These are phyloP conservation scores for Temnothorax rugatulus DNA, from an alignment of 2,888 invertebrate species.

Conservation along the genomic window DNA sequence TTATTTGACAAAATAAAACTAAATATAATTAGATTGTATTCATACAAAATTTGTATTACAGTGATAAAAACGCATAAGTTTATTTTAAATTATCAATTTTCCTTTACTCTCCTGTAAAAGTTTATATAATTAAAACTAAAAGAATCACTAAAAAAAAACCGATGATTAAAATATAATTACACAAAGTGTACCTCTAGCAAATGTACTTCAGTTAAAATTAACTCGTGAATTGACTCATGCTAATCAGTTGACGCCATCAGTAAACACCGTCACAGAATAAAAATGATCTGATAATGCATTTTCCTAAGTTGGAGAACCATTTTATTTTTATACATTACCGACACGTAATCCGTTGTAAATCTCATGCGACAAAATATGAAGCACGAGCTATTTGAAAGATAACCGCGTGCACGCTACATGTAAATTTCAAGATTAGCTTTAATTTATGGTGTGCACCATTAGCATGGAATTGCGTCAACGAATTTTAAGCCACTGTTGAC, in stretches of 20 bases:
- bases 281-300: background rate
- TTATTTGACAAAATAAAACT: background rate
- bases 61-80: background rate
- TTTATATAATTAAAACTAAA: too few species aligned
- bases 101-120: too few species aligned
- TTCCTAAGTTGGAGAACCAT: background rate
- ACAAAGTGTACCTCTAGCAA: background rate
- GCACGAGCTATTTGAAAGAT: background rate
- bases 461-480: background rate
- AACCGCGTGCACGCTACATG: background rate
- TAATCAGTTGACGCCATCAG: background rate
- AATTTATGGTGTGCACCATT: background rate
- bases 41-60: background rate
- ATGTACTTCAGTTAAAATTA: background rate
- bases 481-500: background rate
- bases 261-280: background rate
- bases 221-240: background rate
- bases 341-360: slow-evolving; percentile 3
- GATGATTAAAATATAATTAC: background rate
- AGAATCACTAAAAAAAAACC: background rate
- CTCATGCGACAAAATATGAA: background rate
- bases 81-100: slow-evolving; percentile 3
- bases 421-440: slow-evolving; percentile 15
- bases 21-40: background rate
- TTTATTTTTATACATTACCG: background rate